These are phyloP conservation scores for Aleiodes testaceus DNA, from an alignment of 2,888 invertebrate genomes.

Conservation along the genomic window DNA sequence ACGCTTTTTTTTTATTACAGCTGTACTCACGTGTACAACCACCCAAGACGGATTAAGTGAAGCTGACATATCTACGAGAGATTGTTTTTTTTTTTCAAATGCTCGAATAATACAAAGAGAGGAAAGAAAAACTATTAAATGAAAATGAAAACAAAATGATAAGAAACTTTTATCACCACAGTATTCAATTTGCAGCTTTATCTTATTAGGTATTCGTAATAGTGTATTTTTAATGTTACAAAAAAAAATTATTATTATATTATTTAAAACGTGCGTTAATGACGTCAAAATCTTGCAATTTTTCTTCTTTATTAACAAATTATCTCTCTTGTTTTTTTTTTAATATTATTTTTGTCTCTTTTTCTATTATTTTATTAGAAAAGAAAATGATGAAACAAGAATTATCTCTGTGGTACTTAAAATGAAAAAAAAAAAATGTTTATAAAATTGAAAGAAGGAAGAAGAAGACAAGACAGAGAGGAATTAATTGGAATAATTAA, in stretches of 20 bases:
- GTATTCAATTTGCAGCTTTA: slow-evolving; percentile 72
- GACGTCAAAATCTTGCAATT: slow-evolving; percentile 32
- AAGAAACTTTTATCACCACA: slow-evolving; percentile 63
- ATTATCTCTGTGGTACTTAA: not conserved
- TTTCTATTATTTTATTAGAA: not conserved
- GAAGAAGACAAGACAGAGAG: not conserved
- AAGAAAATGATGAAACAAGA: not conserved
- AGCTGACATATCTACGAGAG: slow-evolving; percentile 49
- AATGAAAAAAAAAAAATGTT: slow-evolving; percentile 4
- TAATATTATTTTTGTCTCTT: slow-evolving; percentile 15
- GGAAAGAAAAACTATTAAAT: slow-evolving; percentile 38
- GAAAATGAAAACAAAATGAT: slow-evolving; percentile 52
- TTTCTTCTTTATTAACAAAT: not conserved
- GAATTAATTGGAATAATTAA: slow-evolving; percentile 3
- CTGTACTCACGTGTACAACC: slow-evolving; percentile 75
- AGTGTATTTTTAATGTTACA: slow-evolving; percentile 52
- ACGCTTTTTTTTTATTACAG: slow-evolving; percentile 64
- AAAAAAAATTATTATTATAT: slow-evolving; percentile 52
- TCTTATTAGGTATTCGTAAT: slow-evolving; percentile 63
- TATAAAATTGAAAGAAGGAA: not conserved
- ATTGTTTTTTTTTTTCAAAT: slow-evolving; percentile 45
- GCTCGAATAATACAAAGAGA: not conserved
- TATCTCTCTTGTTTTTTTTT: slow-evolving; percentile 7
- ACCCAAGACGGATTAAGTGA: slow-evolving; percentile 67
- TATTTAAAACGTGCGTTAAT: slow-evolving; percentile 57